Evolutionary conservation across 2,113 vertebrate species (phyloP).

Genomic region (Lutjanus erythropterus): DNA sequence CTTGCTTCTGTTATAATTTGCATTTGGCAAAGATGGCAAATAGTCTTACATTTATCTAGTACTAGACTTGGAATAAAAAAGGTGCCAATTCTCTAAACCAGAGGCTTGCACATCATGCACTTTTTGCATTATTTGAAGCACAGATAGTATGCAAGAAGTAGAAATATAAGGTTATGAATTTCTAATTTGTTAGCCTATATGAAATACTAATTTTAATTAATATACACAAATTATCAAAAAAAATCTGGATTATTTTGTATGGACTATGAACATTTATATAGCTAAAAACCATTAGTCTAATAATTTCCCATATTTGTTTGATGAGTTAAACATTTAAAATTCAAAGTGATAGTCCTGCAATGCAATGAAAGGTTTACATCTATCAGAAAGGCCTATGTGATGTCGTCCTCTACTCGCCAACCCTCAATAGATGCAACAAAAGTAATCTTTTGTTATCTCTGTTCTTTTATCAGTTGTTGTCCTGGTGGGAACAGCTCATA

Average conservation of each 20-base stretch:
- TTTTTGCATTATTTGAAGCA: background rate
- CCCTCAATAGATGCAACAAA: background rate
- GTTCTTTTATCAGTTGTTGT: background rate
- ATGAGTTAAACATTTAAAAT: background rate
- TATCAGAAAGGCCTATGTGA: background rate
- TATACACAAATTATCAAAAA: background rate
- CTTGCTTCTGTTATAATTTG: too few species aligned
- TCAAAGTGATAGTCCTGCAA: background rate
- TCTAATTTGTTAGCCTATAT: background rate
- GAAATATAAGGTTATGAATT: background rate
- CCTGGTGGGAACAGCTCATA: conserved; percentile 12
- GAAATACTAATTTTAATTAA: too few species aligned
- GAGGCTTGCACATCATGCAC: background rate
- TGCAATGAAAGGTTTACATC: background rate
- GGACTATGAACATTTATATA: too few species aligned
- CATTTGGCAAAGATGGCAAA: background rate
- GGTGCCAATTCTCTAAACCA: background rate
- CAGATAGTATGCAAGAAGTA: background rate
- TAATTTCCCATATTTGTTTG: background rate
- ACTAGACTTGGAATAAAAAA: background rate
- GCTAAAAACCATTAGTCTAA: too few species aligned
- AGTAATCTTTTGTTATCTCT: background rate
- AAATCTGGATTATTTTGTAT: background rate
- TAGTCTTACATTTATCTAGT: background rate
- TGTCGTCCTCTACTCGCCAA: background rate